Percentiles rank a stretch among this genome's conserved stretches.
Conservation (phyloP, 92 coral and sea anemone genomes). For the Nematostella vectensis region DNA sequence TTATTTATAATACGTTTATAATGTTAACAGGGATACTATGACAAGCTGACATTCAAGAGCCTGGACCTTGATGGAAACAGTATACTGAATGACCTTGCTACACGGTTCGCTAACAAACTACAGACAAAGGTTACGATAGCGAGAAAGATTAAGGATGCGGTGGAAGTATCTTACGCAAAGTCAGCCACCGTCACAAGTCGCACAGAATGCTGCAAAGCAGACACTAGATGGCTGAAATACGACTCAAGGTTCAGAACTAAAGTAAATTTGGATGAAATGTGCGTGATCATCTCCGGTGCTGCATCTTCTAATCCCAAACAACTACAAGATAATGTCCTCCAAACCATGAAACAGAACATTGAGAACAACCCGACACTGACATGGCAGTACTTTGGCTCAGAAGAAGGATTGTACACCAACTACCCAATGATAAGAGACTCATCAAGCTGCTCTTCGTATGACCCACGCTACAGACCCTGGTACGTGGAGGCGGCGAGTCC, state of each 20-base stretch:
- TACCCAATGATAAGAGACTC: constrained; percentile 27
- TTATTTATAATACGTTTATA: no score
- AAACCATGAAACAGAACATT: constrained; percentile 15
- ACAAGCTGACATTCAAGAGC: constrained; percentile 23
- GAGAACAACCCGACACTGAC: constrained; percentile 9
- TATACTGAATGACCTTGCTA: constrained; percentile 15
- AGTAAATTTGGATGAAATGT: constrained; percentile 19
- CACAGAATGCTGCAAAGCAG: constrained; percentile 35
- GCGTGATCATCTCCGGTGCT: constrained; percentile 21
- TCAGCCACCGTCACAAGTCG: constrained; percentile 2
- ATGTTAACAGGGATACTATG: constrained; percentile 10
- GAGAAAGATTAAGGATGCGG: constrained; percentile 13
- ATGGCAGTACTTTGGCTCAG: constrained; percentile 63
- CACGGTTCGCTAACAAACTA: constrained; percentile 24
- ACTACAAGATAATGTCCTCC: constrained; percentile 17
- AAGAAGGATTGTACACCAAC: constrained; percentile 31
- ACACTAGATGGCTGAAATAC: constrained; percentile 11
- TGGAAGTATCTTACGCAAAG: constrained; percentile 29
- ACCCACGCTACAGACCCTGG: constrained; percentile 46
- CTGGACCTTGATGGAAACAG: constrained; percentile 18
- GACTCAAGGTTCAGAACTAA: constrained; percentile 49
- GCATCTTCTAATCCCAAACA: constrained; percentile 11
- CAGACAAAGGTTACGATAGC: constrained; percentile 20
- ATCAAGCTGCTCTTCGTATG: constrained; percentile 26
- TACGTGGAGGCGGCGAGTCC: constrained; percentile 51